A percentile compares a stretch with the other conserved stretches of the same genome.
phyloP scores from a whole-genome alignment of 2,888 invertebrate species.

The Caenorhabditis sp. region DNA sequence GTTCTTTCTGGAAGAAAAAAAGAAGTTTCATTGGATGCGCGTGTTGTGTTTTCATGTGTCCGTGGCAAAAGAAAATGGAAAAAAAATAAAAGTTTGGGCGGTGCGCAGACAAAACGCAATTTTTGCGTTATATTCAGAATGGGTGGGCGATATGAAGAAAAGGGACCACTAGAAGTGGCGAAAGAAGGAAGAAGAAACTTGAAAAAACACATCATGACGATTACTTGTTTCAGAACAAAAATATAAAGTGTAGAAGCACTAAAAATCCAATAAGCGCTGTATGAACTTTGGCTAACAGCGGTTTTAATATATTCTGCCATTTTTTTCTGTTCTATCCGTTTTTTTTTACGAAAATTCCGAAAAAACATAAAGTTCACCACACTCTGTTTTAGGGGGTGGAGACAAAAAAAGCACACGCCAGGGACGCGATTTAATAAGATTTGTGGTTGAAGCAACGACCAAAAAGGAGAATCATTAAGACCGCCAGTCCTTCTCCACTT shows the following conservation, averaged over 20 bases:
- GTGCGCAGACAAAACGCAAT: slow-evolving; percentile 20
- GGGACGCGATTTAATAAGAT: slow-evolving; percentile 48
- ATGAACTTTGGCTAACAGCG: too few relatives aligned
- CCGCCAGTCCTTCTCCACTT: slow-evolving; percentile 43
- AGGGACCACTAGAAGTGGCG: neutral
- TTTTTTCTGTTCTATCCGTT: neutral
- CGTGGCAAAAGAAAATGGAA: neutral
- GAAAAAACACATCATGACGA: too few relatives aligned
- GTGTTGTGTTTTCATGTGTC: too few relatives aligned
- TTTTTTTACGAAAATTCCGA: neutral
- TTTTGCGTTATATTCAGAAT: slow-evolving; percentile 25
- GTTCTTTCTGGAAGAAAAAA: neutral
- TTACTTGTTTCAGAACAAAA: too few relatives aligned
- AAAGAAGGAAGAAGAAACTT: slow-evolving; percentile 18
- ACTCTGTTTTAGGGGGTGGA: slow-evolving; percentile 14
- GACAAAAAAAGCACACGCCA: slow-evolving; percentile 38
- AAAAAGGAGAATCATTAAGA: slow-evolving; percentile 47
- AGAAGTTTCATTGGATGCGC: neutral
- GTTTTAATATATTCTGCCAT: too few relatives aligned
- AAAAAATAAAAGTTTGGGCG: slow-evolving; percentile 1
- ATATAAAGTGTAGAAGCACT: too few relatives aligned
- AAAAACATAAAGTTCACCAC: neutral
- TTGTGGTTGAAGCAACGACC: slow-evolving; percentile 43
- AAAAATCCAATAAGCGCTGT: too few relatives aligned
- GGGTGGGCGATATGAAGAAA: slow-evolving; percentile 14